Conservation (phyloP, 2,797 vertebrate genomes). For the Xyrichtys novacula region DNA sequence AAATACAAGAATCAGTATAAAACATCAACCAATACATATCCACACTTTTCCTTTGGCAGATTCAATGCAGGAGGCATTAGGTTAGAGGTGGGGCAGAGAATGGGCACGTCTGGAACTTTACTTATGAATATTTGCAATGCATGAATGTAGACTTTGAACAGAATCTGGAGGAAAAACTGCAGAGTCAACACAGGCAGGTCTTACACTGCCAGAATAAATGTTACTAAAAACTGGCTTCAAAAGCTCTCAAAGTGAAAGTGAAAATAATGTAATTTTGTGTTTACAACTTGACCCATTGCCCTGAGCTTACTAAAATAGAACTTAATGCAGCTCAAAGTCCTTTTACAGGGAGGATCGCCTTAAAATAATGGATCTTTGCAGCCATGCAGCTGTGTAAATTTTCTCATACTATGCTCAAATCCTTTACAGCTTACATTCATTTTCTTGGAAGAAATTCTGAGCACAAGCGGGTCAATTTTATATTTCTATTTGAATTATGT, state of each 20-base stretch:
- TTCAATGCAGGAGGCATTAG: neutral
- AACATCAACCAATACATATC: neutral
- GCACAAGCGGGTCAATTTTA: too few relatives aligned
- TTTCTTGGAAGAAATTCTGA: too few relatives aligned
- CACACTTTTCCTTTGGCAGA: neutral
- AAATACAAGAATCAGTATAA: too few relatives aligned
- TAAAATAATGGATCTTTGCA: neutral
- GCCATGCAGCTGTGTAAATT: neutral
- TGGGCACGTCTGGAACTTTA: neutral
- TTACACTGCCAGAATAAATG: neutral
- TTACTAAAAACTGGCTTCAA: neutral
- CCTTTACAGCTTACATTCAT: neutral
- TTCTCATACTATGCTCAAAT: neutral
- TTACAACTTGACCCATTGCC: conserved; percentile 16
- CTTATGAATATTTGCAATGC: neutral
- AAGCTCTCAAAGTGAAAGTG: conserved; percentile 11
- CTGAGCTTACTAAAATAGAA: neutral
- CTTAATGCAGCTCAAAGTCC: neutral
- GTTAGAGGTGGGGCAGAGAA: neutral
- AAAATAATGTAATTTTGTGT: conserved; percentile 12
- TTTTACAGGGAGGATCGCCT: neutral
- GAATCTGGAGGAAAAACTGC: neutral
- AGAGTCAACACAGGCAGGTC: neutral
- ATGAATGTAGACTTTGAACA: neutral
- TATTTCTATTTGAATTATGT: neutral